Percentiles rank a stretch among this genome's conserved stretches.
Evolutionary conservation across 1,140 invertebrate species (phyloP).

Genomic region (honey bee (Apis mellifera)): Amel_HAv3.1 CM009932.2:5766001-5766500

Average conservation of each 20-base stretch:
- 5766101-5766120: conserved; percentile 75
- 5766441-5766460: no score
- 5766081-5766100: conserved; percentile 53
- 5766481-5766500: not conserved
- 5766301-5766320: no score
- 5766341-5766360: no score
- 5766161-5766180: conserved; percentile 20
- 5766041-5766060: conserved; percentile 81
- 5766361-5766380: no score
- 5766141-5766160: conserved; percentile 32
- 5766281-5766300: no score
- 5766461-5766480: no score
- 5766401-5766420: no score
- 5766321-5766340: no score
- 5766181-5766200: conserved; percentile 6
- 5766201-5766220: no score
- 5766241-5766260: not conserved
- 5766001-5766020: conserved; percentile 74
- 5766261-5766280: not conserved
- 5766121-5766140: conserved; percentile 79
- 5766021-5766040: conserved; percentile 81
- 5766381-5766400: no score
- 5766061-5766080: conserved; percentile 78
- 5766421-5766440: no score
- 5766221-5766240: not conserved